These are phyloP conservation scores for Craseonycteris thonglongyai DNA, from an alignment of 2,113 vertebrate genomes.

Conservation along the genomic window DNA sequence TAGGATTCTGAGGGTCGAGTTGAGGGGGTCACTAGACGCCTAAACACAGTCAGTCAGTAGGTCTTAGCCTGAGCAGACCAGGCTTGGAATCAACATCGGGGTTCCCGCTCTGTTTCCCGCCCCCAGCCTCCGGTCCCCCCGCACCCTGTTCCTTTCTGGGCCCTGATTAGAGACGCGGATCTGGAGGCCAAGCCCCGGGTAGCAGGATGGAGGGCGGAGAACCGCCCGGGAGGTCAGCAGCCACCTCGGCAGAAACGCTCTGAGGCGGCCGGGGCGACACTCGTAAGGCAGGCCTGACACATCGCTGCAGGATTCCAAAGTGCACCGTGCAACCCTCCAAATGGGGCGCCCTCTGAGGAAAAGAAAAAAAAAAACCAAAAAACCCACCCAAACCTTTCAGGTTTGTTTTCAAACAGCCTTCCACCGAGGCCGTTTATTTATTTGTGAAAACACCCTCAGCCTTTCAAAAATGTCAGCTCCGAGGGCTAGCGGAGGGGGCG, in stretches of 20 bases:
- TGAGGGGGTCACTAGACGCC: conserved; percentile 76
- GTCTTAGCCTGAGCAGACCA: conserved; percentile 72
- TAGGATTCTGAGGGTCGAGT: conserved; percentile 76
- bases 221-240: fast-evolving
- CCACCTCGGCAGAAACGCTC: fast-evolving
- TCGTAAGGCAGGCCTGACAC: background rate
- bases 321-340: background rate
- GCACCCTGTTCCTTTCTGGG: background rate
- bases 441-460: background rate
- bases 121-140: background rate
- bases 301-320: background rate
- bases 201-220: background rate
- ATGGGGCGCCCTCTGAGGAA: background rate
- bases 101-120: background rate
- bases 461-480: background rate
- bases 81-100: conserved; percentile 61
- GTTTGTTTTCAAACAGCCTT: conserved; percentile 20
- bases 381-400: no score
- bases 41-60: conserved; percentile 72
- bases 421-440: background rate
- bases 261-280: background rate
- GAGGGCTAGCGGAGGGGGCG: background rate
- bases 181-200: background rate
- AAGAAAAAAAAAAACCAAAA: no score
- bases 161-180: background rate